Evolutionary conservation across 2,797 vertebrate species (phyloP).

Genomic region (Labeo calbasu): DNA sequence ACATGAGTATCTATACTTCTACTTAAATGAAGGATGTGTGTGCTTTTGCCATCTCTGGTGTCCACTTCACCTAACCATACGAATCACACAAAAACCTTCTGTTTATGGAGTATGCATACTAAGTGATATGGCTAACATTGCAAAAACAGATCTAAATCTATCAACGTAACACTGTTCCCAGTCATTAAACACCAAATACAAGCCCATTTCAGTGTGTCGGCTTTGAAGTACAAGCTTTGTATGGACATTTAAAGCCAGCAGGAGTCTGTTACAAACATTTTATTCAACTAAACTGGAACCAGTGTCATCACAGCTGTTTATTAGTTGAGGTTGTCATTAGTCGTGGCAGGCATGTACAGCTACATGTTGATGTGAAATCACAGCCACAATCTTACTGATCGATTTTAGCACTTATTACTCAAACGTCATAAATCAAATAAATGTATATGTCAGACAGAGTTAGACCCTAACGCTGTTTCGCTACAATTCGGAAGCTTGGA

Average conservation of each 20-base stretch:
- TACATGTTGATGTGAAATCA: constrained; percentile 25
- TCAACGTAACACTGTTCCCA: constrained; percentile 14
- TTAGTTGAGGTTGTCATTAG: constrained; percentile 31
- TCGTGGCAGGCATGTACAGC: constrained; percentile 18
- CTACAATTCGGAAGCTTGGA: constrained; percentile 32
- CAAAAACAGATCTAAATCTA: constrained; percentile 18
- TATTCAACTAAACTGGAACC: constrained; percentile 13
- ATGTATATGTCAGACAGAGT: constrained; percentile 54
- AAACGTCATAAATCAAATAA: constrained; percentile 57
- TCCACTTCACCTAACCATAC: not conserved
- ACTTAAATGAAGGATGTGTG: too few relatives aligned
- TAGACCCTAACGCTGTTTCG: constrained; percentile 30
- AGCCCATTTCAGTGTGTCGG: not conserved
- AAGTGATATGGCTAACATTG: constrained; percentile 27
- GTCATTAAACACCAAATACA: constrained; percentile 22
- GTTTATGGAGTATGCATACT: constrained; percentile 5
- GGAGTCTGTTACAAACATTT: constrained; percentile 12
- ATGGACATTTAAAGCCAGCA: not conserved
- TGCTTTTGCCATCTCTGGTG: too few relatives aligned
- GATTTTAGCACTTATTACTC: constrained; percentile 24
- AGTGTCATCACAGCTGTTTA: not conserved
- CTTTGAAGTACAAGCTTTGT: constrained; percentile 1
- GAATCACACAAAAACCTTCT: constrained; percentile 8
- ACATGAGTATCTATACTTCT: too few relatives aligned
- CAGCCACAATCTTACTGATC: not conserved